Conservation (phyloP, 2,113 vertebrate genomes). For the Barbus barbus region DNA sequence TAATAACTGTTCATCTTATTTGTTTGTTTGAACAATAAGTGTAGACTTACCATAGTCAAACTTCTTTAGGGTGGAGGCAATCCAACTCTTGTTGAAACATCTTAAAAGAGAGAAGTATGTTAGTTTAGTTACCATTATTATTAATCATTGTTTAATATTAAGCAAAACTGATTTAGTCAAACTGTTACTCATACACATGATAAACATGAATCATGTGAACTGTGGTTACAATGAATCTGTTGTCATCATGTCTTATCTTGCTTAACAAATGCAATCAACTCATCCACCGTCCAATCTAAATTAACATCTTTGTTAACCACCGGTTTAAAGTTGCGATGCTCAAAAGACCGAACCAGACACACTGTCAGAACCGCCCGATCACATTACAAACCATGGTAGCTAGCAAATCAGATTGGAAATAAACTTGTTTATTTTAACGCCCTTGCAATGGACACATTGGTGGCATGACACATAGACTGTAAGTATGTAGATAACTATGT, state of each 20-base stretch:
- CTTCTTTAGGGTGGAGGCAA: conserved; percentile 86
- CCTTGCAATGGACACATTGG: too few relatives aligned
- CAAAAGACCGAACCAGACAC: conserved; percentile 89
- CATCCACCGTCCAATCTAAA: conserved; percentile 81
- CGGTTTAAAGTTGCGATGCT: conserved; percentile 87
- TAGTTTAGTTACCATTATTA: too few relatives aligned
- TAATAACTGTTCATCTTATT: background rate
- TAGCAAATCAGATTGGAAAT: too few relatives aligned
- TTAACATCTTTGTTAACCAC: conserved; percentile 81
- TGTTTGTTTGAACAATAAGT: background rate
- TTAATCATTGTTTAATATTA: background rate
- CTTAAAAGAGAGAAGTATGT: conserved; percentile 61
- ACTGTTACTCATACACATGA: too few relatives aligned
- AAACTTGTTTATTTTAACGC: too few relatives aligned
- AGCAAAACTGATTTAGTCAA: too few relatives aligned
- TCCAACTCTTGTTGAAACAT: conserved; percentile 76
- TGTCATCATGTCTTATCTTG: too few relatives aligned
- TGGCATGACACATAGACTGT: too few relatives aligned
- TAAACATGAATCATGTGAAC: too few relatives aligned
- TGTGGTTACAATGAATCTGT: too few relatives aligned
- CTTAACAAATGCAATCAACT: conserved; percentile 81
- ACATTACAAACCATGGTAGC: background rate
- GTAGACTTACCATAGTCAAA: conserved; percentile 80
- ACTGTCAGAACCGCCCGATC: conserved; percentile 78
- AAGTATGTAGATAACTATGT: too few relatives aligned